phyloP scores from a whole-genome alignment of 2,888 invertebrate genomes.

The Diarsia mendica region DNA sequence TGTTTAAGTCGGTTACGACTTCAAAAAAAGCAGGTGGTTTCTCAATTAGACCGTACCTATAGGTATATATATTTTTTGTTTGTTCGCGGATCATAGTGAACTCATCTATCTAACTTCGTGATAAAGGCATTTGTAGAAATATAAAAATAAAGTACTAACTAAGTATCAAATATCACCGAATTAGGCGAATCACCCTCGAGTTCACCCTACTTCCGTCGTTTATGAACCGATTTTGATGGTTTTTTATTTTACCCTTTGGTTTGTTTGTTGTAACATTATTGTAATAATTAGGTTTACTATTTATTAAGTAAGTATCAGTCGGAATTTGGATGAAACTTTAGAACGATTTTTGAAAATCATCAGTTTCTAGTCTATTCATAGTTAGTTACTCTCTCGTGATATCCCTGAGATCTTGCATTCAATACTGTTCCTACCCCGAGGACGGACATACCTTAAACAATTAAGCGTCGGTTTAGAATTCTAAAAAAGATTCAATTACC shows the following conservation, averaged over 20 bases:
- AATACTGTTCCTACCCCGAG: not conserved
- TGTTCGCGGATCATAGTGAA: no score
- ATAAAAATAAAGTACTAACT: no score
- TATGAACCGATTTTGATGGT: no score
- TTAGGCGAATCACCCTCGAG: no score
- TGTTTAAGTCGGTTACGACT: not conserved
- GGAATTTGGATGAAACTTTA: not conserved
- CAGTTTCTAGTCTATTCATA: not conserved
- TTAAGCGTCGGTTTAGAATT: not conserved
- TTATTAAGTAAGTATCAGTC: not conserved
- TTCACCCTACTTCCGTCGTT: no score
- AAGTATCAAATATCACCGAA: no score
- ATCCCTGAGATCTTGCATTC: not conserved
- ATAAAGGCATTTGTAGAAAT: no score
- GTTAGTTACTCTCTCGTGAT: not conserved
- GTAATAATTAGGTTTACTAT: not conserved
- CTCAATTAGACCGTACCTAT: no score
- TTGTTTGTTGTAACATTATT: not conserved
- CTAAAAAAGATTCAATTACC: no score
- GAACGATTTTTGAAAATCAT: not conserved
- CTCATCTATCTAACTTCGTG: no score
- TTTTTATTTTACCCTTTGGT: not conserved
- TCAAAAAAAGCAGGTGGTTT: no score
- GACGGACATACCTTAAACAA: not conserved
- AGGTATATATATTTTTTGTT: no score